Evolutionary conservation across 2,113 vertebrate species (phyloP).

Genomic region (Tragelaphus buxtoni): DNA sequence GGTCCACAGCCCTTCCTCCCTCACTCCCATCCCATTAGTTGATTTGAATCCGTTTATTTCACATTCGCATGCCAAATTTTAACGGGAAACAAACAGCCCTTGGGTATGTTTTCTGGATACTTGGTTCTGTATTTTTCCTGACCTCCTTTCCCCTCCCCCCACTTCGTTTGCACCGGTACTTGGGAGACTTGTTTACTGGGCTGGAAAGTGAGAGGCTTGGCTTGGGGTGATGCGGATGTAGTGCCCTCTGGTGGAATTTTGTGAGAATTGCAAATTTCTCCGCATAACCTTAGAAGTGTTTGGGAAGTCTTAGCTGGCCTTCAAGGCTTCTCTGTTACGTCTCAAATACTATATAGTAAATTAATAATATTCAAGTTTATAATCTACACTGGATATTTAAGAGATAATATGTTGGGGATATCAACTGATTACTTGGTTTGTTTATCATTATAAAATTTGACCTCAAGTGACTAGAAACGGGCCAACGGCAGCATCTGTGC

Average conservation of each 20-base stretch:
- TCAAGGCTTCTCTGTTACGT: background rate
- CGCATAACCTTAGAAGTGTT: no score
- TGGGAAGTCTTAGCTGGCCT: background rate
- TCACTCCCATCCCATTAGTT: background rate
- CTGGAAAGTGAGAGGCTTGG: background rate
- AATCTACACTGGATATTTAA: background rate
- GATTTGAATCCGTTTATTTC: constrained; percentile 22
- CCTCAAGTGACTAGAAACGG: background rate
- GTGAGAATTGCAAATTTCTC: background rate
- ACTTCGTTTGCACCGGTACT: background rate
- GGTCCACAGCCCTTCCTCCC: background rate
- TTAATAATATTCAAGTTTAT: background rate
- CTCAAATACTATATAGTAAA: background rate
- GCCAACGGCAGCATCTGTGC: background rate
- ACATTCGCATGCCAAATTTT: background rate
- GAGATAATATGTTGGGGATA: background rate
- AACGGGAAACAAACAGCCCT: constrained; percentile 5
- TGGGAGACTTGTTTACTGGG: constrained; percentile 60
- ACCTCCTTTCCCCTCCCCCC: background rate
- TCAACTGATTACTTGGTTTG: background rate
- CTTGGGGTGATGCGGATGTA: constrained; percentile 1
- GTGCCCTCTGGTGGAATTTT: constrained; percentile 74
- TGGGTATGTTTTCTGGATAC: background rate
- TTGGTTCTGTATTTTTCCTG: constrained; percentile 13
- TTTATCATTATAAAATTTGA: background rate